Percentiles rank a stretch among this genome's conserved stretches.
Conservation (phyloP, 2,113 vertebrate species). For the Anser brachyrhynchus region DNA sequence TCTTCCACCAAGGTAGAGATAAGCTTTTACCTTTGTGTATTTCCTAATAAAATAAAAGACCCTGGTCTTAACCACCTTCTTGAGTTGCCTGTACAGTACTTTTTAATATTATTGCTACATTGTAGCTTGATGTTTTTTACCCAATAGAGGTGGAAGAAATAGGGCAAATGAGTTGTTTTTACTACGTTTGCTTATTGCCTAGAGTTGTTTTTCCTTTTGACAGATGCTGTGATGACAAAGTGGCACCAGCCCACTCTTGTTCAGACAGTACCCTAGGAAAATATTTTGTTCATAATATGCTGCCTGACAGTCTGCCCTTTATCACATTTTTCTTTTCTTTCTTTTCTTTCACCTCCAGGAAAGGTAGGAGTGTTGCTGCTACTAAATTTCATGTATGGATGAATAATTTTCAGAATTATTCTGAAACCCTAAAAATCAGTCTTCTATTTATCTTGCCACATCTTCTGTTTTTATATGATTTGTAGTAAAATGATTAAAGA, state of each 20-base stretch:
- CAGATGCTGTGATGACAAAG: conserved; percentile 33
- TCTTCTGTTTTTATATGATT: background rate
- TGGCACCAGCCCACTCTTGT: conserved; percentile 5
- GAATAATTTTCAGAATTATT: background rate
- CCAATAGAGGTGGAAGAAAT: background rate
- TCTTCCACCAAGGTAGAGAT: background rate
- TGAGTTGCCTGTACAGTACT: background rate
- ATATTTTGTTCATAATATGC: background rate
- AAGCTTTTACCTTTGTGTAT: background rate
- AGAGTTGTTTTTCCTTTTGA: conserved; percentile 46
- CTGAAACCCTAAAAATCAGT: background rate
- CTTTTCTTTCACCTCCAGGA: background rate
- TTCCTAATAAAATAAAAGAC: background rate
- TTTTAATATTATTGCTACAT: conserved; percentile 42
- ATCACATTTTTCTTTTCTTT: conserved; percentile 40
- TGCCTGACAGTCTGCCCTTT: conserved; percentile 29
- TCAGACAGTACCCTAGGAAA: background rate
- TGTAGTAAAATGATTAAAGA: background rate
- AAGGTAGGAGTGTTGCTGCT: background rate
- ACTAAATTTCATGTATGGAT: background rate
- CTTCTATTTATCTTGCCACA: background rate
- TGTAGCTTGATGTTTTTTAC: background rate
- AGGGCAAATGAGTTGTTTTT: conserved; percentile 23
- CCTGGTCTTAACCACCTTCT: background rate
- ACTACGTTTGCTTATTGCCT: conserved; percentile 35